Evolutionary conservation across 2,797 vertebrate genomes (phyloP).

Genomic region (Anisognathus igniventris): DNA sequence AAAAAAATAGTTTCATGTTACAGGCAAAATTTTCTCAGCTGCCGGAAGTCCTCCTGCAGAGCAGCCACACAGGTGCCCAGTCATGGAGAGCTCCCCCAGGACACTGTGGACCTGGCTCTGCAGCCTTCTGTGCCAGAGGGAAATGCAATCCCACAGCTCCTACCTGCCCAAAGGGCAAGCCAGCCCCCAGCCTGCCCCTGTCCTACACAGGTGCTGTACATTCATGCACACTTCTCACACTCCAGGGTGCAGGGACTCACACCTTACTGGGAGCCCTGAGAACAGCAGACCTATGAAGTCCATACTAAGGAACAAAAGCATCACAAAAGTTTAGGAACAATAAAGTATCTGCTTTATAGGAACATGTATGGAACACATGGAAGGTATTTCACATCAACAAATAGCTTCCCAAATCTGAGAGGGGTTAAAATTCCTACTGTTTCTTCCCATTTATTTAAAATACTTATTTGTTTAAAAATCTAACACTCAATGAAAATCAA

Average conservation of each 20-base stretch:
- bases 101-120: fast-evolving
- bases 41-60: not conserved
- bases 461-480: not conserved
- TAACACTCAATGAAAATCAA: not conserved
- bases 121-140: not conserved
- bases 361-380: not conserved
- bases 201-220: not conserved
- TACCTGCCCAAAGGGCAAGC: not conserved
- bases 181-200: not conserved
- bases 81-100: fast-evolving
- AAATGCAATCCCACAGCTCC: not conserved
- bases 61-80: not conserved
- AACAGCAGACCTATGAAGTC: not conserved
- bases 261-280: not conserved
- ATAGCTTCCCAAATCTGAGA: not conserved
- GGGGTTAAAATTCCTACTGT: not conserved
- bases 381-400: not conserved
- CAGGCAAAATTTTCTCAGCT: not conserved
- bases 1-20: not conserved
- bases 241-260: not conserved
- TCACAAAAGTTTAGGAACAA: not conserved
- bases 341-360: not conserved
- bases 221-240: not conserved
- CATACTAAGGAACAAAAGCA: not conserved
- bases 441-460: not conserved